Base-by-base conservation (phyloP, 2,888 invertebrate species). In the Orchestes rusci region DNA sequence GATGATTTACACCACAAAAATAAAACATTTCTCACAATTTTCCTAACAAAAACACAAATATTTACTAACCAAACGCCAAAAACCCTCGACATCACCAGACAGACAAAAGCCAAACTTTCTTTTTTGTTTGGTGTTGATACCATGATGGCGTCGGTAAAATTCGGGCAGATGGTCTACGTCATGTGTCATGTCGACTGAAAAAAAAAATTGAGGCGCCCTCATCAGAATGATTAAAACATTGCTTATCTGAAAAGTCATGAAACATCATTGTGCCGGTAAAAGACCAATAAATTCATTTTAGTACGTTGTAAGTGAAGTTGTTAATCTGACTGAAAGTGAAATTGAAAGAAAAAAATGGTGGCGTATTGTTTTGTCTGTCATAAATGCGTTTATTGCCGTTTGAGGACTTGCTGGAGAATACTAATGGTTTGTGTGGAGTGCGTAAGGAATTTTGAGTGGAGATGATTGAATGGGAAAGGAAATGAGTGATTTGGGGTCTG, bases 131-230 rank as follows among this genome's bases (percentile, higher is more conserved):
- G 19, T 36, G 36, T 43, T 36, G 37, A 43, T 32, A 44, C 35
- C 39, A 44, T 44, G 28, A 39, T 43, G 43, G 45, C 39, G 45
- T 43, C 39, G 31, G 30, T 16, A 28, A 27, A 20, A 23, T 29
- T 16, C 31, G 39, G 47, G 39, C 48, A 48, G 41, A 44, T 48
- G 48, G 17, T 34, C 45, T 44, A 20, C 41, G 40, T 48, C 48
- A 48, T 28, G 35, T 31, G 8, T n/a, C n/a, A n/a, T n/a, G n/a
- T n/a, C n/a, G n/a, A n/a, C n/a, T n/a, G n/a, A n/a, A n/a, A n/a
- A n/a, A n/a, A n/a, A n/a, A n/a, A n/a, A n/a, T n/a, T n/a, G n/a
- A n/a, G n/a, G n/a, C n/a, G n/a, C n/a, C n/a, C n/a, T n/a, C n/a
- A n/a, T n/a, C n/a, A n/a, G n/a, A n/a, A n/a, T n/a, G n/a, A n/a